phyloP scores from a whole-genome alignment of 2,797 vertebrate genomes.

The Acomys russatus region DNA sequence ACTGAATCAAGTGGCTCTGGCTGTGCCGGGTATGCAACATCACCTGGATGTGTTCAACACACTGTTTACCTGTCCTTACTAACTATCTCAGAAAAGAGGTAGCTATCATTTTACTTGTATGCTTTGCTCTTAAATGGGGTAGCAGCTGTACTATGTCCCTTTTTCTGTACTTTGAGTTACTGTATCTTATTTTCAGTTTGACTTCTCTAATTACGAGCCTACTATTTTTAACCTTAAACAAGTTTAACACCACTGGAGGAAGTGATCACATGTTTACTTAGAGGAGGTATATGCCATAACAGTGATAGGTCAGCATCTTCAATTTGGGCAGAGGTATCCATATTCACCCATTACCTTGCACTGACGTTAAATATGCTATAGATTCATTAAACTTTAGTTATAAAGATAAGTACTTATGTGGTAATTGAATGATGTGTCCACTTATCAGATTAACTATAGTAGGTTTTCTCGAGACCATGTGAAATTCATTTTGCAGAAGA shows the following conservation, averaged over 20 bases:
- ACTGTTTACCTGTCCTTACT: not conserved
- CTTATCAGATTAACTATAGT: not conserved
- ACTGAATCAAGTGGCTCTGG: not conserved
- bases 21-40: not conserved
- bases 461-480: not conserved
- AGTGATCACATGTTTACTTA: not conserved
- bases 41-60: not conserved
- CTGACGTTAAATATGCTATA: not conserved
- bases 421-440: not conserved
- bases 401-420: not conserved
- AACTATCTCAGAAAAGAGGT: not conserved
- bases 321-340: not conserved
- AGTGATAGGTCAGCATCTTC: not conserved
- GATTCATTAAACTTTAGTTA: not conserved
- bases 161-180: not conserved
- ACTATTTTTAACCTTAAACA: not conserved
- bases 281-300: not conserved
- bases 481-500: not conserved
- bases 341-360: not conserved
- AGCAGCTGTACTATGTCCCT: not conserved
- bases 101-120: not conserved
- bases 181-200: not conserved
- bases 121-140: not conserved
- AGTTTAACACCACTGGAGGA: not conserved
- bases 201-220: slow-evolving; percentile 8